Percentiles rank a stretch among this genome's conserved stretches.
Conservation (phyloP, 1,140 invertebrate species). For the Amphibalanus amphitrite region DNA sequence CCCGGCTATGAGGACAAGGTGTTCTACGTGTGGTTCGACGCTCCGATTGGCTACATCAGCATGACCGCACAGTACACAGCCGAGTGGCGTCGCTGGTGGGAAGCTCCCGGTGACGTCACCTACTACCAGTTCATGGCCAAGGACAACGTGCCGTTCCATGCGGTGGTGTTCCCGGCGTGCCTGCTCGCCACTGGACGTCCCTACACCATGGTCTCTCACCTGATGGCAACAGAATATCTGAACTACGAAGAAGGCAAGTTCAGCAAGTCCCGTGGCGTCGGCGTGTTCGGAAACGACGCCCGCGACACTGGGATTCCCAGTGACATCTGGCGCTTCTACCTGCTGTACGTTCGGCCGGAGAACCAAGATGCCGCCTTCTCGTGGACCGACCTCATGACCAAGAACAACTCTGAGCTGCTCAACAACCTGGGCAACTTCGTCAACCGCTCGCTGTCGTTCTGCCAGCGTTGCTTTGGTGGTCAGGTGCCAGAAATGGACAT, state of each 20-base stretch:
- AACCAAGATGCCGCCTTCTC: constrained; percentile 81
- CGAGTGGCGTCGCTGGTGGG: constrained; percentile 95
- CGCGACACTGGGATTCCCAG: constrained; percentile 74
- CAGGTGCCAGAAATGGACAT: constrained; percentile 52
- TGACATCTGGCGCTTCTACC: constrained; percentile 95
- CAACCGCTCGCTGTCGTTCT: constrained; percentile 77
- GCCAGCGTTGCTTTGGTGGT: constrained; percentile 65
- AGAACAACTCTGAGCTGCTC: constrained; percentile 89
- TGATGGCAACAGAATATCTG: constrained; percentile 94
- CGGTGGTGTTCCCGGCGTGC: constrained; percentile 88
- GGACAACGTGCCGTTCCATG: constrained; percentile 98
- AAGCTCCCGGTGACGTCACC: constrained; percentile 52
- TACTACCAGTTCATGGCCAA: constrained; percentile 97
- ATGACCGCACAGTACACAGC: constrained; percentile 81
- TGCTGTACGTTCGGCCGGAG: constrained; percentile 87
- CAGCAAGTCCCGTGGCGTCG: constrained; percentile 89
- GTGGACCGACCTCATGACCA: constrained; percentile 79
- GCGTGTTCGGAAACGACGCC: constrained; percentile 95
- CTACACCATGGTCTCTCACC: constrained; percentile 64
- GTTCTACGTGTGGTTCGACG: constrained; percentile 99
- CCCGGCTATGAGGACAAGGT: constrained; percentile 72
- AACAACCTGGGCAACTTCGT: constrained; percentile 98
- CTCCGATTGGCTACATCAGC: constrained; percentile 92
- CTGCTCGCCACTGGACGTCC: constrained; percentile 63
- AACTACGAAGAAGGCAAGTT: constrained; percentile 99